These are phyloP conservation scores for Drosophila dives DNA, from an alignment of 2,888 invertebrate species.

Conservation along the genomic window DNA sequence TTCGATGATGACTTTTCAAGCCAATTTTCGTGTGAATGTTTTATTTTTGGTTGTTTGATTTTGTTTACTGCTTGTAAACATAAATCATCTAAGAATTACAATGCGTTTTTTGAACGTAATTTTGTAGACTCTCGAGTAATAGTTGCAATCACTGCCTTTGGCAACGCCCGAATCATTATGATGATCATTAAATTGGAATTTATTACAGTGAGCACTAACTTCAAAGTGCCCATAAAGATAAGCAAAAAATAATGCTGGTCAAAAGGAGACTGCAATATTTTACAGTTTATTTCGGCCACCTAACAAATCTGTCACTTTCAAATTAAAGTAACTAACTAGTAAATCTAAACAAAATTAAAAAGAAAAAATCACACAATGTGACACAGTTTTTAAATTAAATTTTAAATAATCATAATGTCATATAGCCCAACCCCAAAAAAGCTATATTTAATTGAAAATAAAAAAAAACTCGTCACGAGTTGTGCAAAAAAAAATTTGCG, in stretches of 20 bases:
- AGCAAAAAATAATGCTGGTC: conserved; percentile 4
- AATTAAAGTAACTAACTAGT: not conserved
- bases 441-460: conserved; percentile 1
- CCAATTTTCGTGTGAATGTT: conserved; percentile 41
- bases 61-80: conserved; percentile 45
- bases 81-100: conserved; percentile 53
- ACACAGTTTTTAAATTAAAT: not conserved
- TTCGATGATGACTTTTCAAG: conserved; percentile 36
- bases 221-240: conserved; percentile 32
- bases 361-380: not conserved
- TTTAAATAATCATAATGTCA: not conserved
- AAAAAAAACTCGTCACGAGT: conserved; percentile 8
- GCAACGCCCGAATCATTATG: conserved; percentile 5
- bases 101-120: conserved; percentile 23
- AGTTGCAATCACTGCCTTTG: conserved; percentile 24
- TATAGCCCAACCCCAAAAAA: not conserved
- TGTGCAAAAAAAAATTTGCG: conserved; percentile 12
- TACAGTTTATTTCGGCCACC: conserved; percentile 5
- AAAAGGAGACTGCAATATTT: conserved; percentile 8
- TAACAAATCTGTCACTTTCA: conserved; percentile 4
- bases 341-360: not conserved
- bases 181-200: conserved; percentile 33
- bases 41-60: conserved; percentile 9
- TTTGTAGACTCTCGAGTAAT: conserved; percentile 11
- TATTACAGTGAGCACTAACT: conserved; percentile 23